Evolutionary conservation across 92 coral and sea anemone genomes (phyloP).

Genomic region (Paramuricea clavata): DNA sequence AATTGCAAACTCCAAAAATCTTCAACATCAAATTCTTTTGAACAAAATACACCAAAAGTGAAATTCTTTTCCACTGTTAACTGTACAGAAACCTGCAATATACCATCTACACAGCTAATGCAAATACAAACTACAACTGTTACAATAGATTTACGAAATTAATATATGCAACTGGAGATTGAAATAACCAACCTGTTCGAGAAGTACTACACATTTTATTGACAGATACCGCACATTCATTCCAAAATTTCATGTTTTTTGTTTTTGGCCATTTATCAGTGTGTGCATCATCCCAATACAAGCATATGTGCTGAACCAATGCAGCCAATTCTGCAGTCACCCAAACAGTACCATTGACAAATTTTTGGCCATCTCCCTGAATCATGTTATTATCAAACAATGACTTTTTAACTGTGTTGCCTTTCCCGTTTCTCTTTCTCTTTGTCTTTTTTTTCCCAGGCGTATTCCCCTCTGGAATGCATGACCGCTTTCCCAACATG

Average conservation of each 20-base stretch:
- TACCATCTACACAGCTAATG: no score
- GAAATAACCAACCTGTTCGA: conserved; percentile 22
- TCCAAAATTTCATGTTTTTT: conserved; percentile 43
- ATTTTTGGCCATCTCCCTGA: not conserved
- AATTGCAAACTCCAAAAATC: not conserved
- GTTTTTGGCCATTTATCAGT: conserved; percentile 57
- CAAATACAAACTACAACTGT: no score
- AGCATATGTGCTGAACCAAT: conserved; percentile 57
- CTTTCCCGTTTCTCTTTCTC: not conserved
- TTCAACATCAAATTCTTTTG: no score
- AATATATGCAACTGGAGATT: no score
- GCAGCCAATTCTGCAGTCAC: conserved; percentile 31
- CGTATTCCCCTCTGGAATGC: conserved; percentile 40
- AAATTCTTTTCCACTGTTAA: no score
- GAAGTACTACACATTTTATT: conserved; percentile 36
- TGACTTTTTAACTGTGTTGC: not conserved
- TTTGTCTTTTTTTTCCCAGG: conserved; percentile 50
- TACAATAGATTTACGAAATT: no score
- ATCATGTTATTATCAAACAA: not conserved
- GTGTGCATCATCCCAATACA: conserved; percentile 63
- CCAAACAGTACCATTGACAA: conserved; percentile 14
- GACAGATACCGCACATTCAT: conserved; percentile 49
- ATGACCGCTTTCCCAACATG: conserved; percentile 16
- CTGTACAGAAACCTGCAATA: no score
- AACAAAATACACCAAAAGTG: no score